These are phyloP conservation scores for Lagenorhynchus albirostris DNA, from an alignment of 2,113 vertebrate genomes.

Conservation along the genomic window DNA sequence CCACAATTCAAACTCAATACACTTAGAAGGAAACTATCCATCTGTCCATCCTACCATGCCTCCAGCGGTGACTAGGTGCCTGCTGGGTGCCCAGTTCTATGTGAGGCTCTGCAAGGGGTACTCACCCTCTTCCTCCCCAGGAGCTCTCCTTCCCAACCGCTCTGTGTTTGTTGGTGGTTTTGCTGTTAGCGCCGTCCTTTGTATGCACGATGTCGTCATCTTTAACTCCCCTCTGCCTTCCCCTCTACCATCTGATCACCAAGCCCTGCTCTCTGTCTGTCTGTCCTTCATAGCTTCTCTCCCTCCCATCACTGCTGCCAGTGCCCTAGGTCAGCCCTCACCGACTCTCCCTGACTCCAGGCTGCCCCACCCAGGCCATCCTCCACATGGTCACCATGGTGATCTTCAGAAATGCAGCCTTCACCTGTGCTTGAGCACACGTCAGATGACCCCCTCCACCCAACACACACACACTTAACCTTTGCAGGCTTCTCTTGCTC, in stretches of 20 bases:
- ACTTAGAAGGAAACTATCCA: neutral
- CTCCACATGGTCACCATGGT: neutral
- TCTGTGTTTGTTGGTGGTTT: constrained; percentile 22
- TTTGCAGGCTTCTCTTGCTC: neutral
- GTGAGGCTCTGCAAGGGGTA: neutral
- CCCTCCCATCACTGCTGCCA: neutral
- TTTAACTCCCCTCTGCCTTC: neutral
- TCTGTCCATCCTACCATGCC: neutral
- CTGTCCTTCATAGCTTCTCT: neutral
- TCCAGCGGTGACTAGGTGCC: neutral
- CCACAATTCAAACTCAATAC: neutral
- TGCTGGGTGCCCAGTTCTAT: neutral
- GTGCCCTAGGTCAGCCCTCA: neutral
- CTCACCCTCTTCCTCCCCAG: neutral
- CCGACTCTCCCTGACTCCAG: neutral
- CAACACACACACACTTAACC: neutral
- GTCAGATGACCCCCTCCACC: neutral
- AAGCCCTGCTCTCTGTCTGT: constrained; percentile 3
- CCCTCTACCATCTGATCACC: neutral
- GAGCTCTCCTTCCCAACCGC: neutral
- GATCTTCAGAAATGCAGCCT: neutral
- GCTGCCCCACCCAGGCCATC: neutral
- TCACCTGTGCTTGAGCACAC: neutral
- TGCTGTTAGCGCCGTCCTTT: neutral
- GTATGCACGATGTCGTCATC: neutral